These are phyloP conservation scores for Amazona vittata DNA, from an alignment of 2,113 vertebrate genomes.

Conservation along the genomic window DNA sequence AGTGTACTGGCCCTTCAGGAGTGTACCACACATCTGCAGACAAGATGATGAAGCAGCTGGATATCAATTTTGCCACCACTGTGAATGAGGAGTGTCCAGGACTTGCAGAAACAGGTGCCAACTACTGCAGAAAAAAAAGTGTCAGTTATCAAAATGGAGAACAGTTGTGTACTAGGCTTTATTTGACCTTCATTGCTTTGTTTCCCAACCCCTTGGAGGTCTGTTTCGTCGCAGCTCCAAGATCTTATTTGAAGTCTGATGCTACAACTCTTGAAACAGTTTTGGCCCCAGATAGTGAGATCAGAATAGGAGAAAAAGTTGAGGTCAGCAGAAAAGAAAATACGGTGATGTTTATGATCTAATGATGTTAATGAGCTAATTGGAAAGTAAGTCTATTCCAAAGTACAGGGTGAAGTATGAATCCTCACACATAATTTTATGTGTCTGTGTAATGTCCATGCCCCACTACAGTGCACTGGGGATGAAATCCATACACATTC, in stretches of 20 bases:
- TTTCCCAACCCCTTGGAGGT: neutral
- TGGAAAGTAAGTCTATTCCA: neutral
- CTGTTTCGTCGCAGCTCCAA: neutral
- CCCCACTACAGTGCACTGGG: neutral
- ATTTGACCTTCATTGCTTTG: neutral
- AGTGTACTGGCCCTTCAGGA: constrained; percentile 83
- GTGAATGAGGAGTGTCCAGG: constrained; percentile 84
- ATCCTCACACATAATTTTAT: neutral
- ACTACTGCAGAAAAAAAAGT: neutral
- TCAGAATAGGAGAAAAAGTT: neutral
- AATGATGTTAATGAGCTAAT: neutral
- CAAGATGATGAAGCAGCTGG: constrained; percentile 85
- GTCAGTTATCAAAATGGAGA: neutral
- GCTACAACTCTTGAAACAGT: neutral
- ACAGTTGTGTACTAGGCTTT: neutral
- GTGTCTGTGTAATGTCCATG: neutral
- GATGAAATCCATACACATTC: neutral
- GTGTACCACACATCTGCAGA: constrained; percentile 90
- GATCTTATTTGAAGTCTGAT: neutral
- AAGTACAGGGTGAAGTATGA: neutral
- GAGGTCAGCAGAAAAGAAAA: neutral
- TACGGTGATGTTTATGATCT: neutral
- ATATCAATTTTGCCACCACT: constrained; percentile 75
- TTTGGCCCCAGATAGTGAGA: neutral
- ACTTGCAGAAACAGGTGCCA: constrained; percentile 83